phyloP scores from a whole-genome alignment of 2,888 invertebrate genomes.

The Nomada goodeniana region DNA sequence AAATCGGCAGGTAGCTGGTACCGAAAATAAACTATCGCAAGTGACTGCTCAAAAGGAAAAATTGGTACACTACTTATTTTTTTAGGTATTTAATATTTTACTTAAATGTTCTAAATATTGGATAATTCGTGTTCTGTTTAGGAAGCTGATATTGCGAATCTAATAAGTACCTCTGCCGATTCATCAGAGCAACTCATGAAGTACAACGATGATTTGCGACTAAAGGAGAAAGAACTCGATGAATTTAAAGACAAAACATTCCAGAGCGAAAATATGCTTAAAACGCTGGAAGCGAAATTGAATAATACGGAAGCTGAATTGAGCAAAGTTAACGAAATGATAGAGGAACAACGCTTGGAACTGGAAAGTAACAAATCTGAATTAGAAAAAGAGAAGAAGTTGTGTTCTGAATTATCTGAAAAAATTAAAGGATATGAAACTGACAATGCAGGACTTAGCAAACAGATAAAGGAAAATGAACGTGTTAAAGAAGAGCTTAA shows the following conservation, averaged over 20 bases:
- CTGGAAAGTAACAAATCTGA: conserved; percentile 68
- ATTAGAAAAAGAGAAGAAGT: conserved; percentile 65
- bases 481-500: conserved; percentile 85
- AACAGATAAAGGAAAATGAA: conserved; percentile 72
- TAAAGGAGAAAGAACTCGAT: conserved; percentile 82
- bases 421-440: conserved; percentile 62
- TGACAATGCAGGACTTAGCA: conserved; percentile 66
- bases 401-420: conserved; percentile 57
- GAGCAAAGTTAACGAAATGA: conserved; percentile 56
- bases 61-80: conserved; percentile 78
- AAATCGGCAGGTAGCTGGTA: conserved; percentile 86
- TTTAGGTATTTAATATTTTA: neutral
- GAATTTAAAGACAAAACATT: conserved; percentile 58
- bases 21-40: conserved; percentile 86
- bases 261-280: conserved; percentile 72
- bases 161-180: conserved; percentile 87
- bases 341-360: conserved; percentile 69
- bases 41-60: conserved; percentile 87
- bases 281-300: conserved; percentile 71
- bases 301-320: conserved; percentile 65
- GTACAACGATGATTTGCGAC: conserved; percentile 81
- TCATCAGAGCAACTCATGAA: conserved; percentile 85
- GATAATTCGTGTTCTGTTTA: conserved; percentile 49
- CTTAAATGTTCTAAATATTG: neutral
- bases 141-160: conserved; percentile 87